phyloP scores from a whole-genome alignment of 2,797 vertebrate genomes.

The Chanos chanos region DNA sequence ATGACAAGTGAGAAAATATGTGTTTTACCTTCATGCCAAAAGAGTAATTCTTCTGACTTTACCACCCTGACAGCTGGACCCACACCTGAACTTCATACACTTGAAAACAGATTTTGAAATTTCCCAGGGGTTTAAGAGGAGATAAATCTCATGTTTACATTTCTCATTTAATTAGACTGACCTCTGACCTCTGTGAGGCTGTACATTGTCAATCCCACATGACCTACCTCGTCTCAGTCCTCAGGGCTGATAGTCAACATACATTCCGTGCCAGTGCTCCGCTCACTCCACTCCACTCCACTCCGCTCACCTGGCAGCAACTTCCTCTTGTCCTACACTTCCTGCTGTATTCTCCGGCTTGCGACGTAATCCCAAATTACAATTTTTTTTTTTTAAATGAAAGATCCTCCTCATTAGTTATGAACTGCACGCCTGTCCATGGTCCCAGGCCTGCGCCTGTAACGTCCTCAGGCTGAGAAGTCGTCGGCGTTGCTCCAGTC shows the following conservation, averaged over 20 bases:
- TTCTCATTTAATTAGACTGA: constrained; percentile 76
- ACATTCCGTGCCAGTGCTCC: constrained; percentile 59
- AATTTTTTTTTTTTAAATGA: constrained; percentile 31
- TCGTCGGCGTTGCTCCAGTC: constrained; percentile 14
- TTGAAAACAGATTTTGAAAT: constrained; percentile 44
- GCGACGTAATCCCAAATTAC: constrained; percentile 47
- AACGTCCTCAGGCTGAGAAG: background rate
- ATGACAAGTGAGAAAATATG: no score
- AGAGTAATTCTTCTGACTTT: background rate
- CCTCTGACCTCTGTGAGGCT: constrained; percentile 66
- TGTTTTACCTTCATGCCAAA: no score
- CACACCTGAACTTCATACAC: constrained; percentile 23
- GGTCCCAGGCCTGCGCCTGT: constrained; percentile 28
- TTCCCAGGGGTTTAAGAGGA: constrained; percentile 64
- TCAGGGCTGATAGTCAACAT: constrained; percentile 64
- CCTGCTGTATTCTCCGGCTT: constrained; percentile 52
- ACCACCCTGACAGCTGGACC: background rate
- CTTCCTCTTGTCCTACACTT: constrained; percentile 49
- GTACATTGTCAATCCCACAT: constrained; percentile 59
- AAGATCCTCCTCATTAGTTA: constrained; percentile 43
- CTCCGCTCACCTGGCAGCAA: constrained; percentile 47
- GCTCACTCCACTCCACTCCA: constrained; percentile 39
- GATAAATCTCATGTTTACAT: constrained; percentile 71
- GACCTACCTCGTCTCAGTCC: constrained; percentile 74
- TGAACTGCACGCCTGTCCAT: constrained; percentile 46